phyloP scores from a whole-genome alignment of 30 jellyfish, hydroid and myxozoan species.

The Cassiopea andromeda region DNA sequence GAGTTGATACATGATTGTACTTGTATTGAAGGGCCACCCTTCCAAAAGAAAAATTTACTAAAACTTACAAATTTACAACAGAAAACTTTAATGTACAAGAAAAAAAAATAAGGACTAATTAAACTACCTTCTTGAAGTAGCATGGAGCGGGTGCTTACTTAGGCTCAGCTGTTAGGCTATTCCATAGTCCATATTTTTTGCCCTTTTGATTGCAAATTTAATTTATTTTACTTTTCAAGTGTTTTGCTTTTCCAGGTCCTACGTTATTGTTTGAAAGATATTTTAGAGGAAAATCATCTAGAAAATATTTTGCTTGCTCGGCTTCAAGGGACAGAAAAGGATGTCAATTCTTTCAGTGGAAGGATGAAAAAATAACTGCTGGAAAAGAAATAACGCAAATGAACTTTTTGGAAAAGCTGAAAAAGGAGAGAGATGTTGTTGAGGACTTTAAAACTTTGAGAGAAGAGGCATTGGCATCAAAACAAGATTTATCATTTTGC shows the following conservation, averaged over 20 bases:
- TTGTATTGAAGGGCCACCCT: too few species aligned
- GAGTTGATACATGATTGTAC: too few species aligned
- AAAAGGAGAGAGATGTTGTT: conserved; percentile 24
- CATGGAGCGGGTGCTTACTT: too few species aligned
- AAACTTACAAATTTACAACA: too few species aligned
- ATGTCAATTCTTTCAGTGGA: conserved; percentile 87
- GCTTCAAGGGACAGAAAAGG: conserved; percentile 96
- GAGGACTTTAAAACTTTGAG: conserved; percentile 12
- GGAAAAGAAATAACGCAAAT: conserved; percentile 64
- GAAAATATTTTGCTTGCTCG: conserved; percentile 89
- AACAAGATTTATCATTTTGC: conserved; percentile 36
- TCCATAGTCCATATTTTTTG: too few species aligned
- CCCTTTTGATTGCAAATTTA: too few species aligned
- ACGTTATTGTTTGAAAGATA: conserved; percentile 86
- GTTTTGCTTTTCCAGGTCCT: conserved; percentile 71
- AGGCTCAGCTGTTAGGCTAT: too few species aligned
- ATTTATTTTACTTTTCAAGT: too few species aligned
- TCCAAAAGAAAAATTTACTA: too few species aligned
- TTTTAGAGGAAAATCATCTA: conserved; percentile 41
- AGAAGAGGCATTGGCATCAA: conserved; percentile 8
- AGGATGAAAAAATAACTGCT: conserved; percentile 78
- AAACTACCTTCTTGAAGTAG: too few species aligned
- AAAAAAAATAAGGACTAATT: too few species aligned
- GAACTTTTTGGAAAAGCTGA: conserved; percentile 36
- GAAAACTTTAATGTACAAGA: too few species aligned